Percentiles rank a stretch among this genome's conserved stretches.
These are phyloP conservation scores for Notothenia rossii DNA, from an alignment of 2,113 vertebrate genomes.

Conservation along the genomic window DNA sequence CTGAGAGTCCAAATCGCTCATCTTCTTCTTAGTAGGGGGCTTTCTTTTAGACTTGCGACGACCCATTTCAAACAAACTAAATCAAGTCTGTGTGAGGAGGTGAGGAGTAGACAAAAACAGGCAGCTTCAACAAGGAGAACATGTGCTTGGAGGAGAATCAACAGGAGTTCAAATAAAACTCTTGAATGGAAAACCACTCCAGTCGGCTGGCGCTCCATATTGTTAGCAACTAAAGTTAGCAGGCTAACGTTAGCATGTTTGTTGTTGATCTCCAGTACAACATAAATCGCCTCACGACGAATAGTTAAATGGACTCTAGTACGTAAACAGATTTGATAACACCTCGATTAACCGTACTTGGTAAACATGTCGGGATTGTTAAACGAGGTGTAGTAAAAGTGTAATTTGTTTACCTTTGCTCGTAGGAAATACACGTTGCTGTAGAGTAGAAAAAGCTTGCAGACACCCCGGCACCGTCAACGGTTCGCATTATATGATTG, in stretches of 20 bases:
- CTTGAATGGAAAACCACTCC: not conserved
- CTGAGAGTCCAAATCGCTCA: slow-evolving; percentile 93
- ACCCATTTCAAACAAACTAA: slow-evolving; percentile 82
- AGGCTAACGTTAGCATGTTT: slow-evolving; percentile 69
- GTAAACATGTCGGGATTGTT: not conserved
- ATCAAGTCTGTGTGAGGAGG: not conserved
- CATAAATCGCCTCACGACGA: not conserved
- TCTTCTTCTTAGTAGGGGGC: slow-evolving; percentile 93
- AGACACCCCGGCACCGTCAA: not conserved
- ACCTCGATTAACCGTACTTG: fast-evolving
- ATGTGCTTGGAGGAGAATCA: no score
- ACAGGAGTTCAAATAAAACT: not conserved
- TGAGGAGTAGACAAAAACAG: not conserved
- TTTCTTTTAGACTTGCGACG: slow-evolving; percentile 94
- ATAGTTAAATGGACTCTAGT: not conserved
- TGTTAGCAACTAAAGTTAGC: slow-evolving; percentile 24
- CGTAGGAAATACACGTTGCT: slow-evolving; percentile 49
- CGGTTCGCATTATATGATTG: slow-evolving; percentile 45
- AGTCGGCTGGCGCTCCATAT: not conserved
- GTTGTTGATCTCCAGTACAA: slow-evolving; percentile 39
- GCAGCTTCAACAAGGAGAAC: not conserved
- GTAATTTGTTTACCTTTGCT: slow-evolving; percentile 63
- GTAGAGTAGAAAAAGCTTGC: not conserved
- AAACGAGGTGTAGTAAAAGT: not conserved
- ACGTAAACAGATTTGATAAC: not conserved